Evolutionary conservation across 2,797 vertebrate genomes (phyloP).

Genomic region (Micromesistius poutassou): DNA sequence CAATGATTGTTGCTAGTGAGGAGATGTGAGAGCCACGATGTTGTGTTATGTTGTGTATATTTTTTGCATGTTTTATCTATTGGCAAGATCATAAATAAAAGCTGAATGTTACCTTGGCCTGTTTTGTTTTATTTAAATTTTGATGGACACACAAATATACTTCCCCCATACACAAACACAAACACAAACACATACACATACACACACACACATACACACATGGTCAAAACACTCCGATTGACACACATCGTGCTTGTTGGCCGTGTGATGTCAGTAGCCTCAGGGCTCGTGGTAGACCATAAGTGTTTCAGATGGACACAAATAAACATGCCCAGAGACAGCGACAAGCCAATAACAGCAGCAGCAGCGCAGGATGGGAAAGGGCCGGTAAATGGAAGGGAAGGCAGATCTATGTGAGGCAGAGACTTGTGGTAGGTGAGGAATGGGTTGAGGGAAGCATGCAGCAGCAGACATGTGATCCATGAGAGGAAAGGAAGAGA

Average conservation of each 20-base stretch:
- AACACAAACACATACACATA: constrained; percentile 20
- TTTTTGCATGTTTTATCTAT: not conserved
- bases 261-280: too few relatives aligned
- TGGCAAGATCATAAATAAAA: not conserved
- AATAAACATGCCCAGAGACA: not conserved
- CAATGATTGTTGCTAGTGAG: not conserved
- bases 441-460: not conserved
- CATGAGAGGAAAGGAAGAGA: not conserved
- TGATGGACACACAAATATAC: not conserved
- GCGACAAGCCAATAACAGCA: not conserved
- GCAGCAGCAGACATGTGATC: too few relatives aligned
- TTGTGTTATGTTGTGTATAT: not conserved
- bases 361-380: not conserved
- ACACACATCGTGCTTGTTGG: not conserved
- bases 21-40: not conserved
- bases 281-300: too few relatives aligned
- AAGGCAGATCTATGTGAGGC: not conserved
- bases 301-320: not conserved
- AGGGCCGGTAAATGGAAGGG: not conserved
- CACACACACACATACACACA: constrained; percentile 1
- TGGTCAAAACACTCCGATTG: not conserved
- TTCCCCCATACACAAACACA: constrained; percentile 31
- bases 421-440: not conserved
- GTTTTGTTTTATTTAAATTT: constrained; percentile 3
- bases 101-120: not conserved